phyloP scores from a whole-genome alignment of 2,113 vertebrate species.

The Charadrius vociferus region DNA sequence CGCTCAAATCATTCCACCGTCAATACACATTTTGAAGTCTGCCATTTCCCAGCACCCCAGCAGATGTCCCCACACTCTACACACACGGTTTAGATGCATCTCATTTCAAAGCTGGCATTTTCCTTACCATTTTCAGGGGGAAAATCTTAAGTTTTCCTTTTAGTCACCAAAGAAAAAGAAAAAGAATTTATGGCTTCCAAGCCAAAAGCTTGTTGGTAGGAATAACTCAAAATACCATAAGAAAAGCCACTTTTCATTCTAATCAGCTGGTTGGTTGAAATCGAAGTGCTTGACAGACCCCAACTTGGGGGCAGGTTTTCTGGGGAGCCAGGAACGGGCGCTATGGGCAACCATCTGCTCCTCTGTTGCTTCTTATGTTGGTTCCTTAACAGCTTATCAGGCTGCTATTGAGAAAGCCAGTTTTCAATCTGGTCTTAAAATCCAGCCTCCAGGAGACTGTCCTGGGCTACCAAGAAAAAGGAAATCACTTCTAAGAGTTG shows the following conservation, averaged over 20 bases:
- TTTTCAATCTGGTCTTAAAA: not conserved
- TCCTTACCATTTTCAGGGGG: not conserved
- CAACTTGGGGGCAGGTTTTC: not conserved
- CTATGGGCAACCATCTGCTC: not conserved
- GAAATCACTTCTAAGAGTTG: not conserved
- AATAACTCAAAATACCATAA: not conserved
- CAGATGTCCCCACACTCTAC: conserved; percentile 48
- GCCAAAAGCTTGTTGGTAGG: not conserved
- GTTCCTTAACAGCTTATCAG: not conserved
- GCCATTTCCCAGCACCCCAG: conserved; percentile 16
- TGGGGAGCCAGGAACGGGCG: not conserved
- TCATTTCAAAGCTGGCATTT: not conserved
- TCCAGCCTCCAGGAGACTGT: not conserved
- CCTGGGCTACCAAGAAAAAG: not conserved
- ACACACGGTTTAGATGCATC: not conserved
- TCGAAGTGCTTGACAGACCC: not conserved
- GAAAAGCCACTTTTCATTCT: not conserved
- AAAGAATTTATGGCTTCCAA: not conserved
- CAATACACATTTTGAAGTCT: not conserved
- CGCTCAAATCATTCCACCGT: not conserved
- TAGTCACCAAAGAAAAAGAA: not conserved
- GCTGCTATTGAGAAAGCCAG: not conserved
- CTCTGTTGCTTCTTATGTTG: not conserved
- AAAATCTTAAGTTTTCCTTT: not conserved
- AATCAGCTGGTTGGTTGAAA: not conserved